phyloP scores from a whole-genome alignment of 2,888 invertebrate genomes.

The Orchesella flavescens region DNA sequence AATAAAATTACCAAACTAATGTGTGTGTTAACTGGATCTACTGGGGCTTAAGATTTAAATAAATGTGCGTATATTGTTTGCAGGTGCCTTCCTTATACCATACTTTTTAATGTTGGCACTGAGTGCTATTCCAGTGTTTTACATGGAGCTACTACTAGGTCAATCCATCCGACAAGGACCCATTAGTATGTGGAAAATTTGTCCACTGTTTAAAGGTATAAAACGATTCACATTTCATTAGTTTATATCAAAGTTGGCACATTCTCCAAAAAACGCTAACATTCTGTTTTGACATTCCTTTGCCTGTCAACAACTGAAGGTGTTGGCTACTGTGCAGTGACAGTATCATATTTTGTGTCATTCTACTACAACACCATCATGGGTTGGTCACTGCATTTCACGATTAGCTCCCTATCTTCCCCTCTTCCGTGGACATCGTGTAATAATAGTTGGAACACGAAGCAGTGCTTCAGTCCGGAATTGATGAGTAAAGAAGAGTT shows the following conservation, averaged over 20 bases:
- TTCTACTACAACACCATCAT: slow-evolving; percentile 91
- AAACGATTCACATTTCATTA: background rate
- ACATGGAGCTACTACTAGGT: slow-evolving; percentile 85
- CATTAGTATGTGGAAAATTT: slow-evolving; percentile 74
- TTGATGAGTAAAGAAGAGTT: slow-evolving; percentile 73
- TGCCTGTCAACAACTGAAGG: slow-evolving; percentile 75
- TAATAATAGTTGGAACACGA: slow-evolving; percentile 87
- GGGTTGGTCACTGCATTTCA: slow-evolving; percentile 85
- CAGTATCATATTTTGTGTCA: slow-evolving; percentile 86
- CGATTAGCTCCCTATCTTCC: slow-evolving; percentile 79
- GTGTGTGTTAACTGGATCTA: background rate
- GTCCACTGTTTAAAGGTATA: slow-evolving; percentile 83
- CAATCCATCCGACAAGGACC: slow-evolving; percentile 86
- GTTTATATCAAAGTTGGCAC: background rate
- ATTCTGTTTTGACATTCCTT: slow-evolving; percentile 1
- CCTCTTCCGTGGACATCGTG: slow-evolving; percentile 88
- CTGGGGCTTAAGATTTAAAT: too few relatives aligned
- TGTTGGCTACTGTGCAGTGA: slow-evolving; percentile 85
- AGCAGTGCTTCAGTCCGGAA: slow-evolving; percentile 77
- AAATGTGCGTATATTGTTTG: too few relatives aligned
- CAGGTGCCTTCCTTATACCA: slow-evolving; percentile 84
- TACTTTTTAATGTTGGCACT: slow-evolving; percentile 84
- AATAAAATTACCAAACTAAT: background rate
- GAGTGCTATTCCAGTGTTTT: slow-evolving; percentile 85
- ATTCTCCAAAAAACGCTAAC: background rate